These are phyloP conservation scores for Darevskia mixta DNA, from an alignment of 2,797 vertebrate genomes.

Conservation along the genomic window DNA sequence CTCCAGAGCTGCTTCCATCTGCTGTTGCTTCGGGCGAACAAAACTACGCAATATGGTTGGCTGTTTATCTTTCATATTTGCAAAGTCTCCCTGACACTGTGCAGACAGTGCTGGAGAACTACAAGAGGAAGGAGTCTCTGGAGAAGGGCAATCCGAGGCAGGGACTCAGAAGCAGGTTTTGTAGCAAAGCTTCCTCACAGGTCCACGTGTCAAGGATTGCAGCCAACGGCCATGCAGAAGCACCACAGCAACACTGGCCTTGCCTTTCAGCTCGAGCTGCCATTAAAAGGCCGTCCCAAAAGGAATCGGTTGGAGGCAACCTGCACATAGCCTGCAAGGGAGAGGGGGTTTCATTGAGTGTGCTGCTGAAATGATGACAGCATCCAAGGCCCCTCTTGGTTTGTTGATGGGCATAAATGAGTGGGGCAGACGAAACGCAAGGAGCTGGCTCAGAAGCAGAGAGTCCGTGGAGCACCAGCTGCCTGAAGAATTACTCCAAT, in stretches of 20 bases:
- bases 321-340: not conserved
- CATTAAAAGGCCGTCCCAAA: not conserved
- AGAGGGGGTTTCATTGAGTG: not conserved
- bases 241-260: not conserved
- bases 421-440: not conserved
- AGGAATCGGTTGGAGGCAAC: not conserved
- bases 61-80: too few relatives aligned
- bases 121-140: too few relatives aligned
- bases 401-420: not conserved
- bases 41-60: too few relatives aligned
- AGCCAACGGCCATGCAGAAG: not conserved
- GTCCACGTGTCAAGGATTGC: not conserved
- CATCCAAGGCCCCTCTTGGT: not conserved
- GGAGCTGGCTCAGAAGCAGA: not conserved
- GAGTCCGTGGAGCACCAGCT: not conserved
- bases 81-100: too few relatives aligned
- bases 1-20: too few relatives aligned
- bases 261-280: not conserved
- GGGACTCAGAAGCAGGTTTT: not conserved
- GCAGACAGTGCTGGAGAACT: too few relatives aligned
- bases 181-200: not conserved
- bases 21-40: too few relatives aligned
- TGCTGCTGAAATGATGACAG: not conserved
- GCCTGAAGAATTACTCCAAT: not conserved
- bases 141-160: too few relatives aligned